Conservation (phyloP, 2,113 vertebrate genomes). For the Eclectus roratus region DNA sequence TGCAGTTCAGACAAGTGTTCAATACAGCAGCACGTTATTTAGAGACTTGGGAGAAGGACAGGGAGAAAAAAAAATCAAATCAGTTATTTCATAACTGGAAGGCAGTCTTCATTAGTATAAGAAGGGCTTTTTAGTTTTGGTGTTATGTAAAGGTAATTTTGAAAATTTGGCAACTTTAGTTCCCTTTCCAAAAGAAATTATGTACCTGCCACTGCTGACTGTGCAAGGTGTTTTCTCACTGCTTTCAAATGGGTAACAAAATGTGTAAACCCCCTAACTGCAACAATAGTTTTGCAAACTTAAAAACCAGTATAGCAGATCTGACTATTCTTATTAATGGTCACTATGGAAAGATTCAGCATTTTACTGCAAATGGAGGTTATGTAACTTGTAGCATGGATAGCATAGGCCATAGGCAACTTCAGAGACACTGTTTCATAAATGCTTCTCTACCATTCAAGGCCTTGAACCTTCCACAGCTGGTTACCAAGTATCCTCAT, state of each 20-base stretch:
- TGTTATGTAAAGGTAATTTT: background rate
- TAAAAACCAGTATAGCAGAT: background rate
- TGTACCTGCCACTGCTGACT: background rate
- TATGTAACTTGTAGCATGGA: background rate
- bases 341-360: background rate
- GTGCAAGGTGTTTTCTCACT: background rate
- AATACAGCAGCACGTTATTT: accelerated
- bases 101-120: background rate
- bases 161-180: background rate
- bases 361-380: background rate
- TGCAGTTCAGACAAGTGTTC: background rate
- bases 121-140: background rate
- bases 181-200: background rate
- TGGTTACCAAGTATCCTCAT: background rate
- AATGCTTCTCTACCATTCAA: background rate
- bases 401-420: background rate
- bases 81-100: background rate
- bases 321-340: background rate
- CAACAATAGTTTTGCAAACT: background rate
- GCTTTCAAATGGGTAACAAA: background rate
- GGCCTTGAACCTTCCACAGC: background rate
- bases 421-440: background rate
- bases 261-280: background rate
- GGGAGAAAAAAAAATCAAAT: background rate
- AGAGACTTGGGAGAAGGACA: accelerated